Base-by-base conservation (phyloP, 2,113 vertebrate species). In the Tapirus terrestris region DNA sequence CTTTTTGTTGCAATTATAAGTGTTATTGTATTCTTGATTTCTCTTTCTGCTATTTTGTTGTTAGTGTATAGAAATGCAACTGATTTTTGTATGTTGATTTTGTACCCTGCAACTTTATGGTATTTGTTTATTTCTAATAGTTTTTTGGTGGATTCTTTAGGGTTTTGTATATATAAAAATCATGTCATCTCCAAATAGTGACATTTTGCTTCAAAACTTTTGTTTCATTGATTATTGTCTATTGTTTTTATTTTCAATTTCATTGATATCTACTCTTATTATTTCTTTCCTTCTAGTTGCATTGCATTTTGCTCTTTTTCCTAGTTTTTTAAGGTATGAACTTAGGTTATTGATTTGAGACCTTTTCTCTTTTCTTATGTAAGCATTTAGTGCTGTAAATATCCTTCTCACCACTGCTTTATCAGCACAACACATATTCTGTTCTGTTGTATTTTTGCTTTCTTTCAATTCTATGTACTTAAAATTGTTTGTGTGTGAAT, bases 341-440 rank as follows among this genome's bases (percentile, higher is more conserved):
- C 33, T 84, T 88, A 58, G 29, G 85, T 76, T 77, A 77, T 83
- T 93, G 75, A 63, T 94, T 85, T 90, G 65, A 95, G 43, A 88
- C 51, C n/a, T 85, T 95, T 81, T 5, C 13, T 33, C 21, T 89
- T 92, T 67, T 61, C 25, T 61, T 81, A 93, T 33, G 0, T 60
- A 84, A 76, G 16, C 67, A 51, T 93, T 89, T 63, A 70, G 10
- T 86, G 53, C 56, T 88, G 51, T 79, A 94, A 83, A 65, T 91
- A 94, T 39, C 36, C 16, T 60, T 73, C 48, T 89, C 45, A 89
- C 53, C 33, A 60, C 27, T 76, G 31, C 45, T 39, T 82, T 85
- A 72, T 31, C 43, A 56, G 13, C 31, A 12, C 61, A 70, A 43
- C 61, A 70, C n/a, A 27, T 79, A 73, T 65, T 51, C 31, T 83